These are phyloP conservation scores for Sphecodes monilicornis DNA, from an alignment of 2,888 invertebrate species.

Conservation along the genomic window DNA sequence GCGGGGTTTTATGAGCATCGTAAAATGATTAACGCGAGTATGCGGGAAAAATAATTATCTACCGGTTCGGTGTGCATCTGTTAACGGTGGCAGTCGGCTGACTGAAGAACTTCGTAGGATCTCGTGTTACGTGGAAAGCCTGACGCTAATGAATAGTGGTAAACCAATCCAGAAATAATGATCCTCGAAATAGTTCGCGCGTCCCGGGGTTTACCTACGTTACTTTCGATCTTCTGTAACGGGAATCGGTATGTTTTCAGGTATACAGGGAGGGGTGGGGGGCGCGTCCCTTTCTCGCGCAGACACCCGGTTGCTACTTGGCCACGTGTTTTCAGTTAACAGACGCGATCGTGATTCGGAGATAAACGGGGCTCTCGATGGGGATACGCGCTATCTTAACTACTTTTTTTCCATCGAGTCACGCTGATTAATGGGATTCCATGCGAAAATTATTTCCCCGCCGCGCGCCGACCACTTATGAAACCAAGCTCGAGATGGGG, in stretches of 20 bases:
- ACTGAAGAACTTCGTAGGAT: constrained; percentile 49
- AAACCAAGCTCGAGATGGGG: constrained; percentile 24
- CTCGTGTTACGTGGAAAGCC: constrained; percentile 71
- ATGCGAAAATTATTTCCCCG: constrained; percentile 51
- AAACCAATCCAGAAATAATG: constrained; percentile 74
- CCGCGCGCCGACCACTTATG: constrained; percentile 21
- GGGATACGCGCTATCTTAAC: constrained; percentile 42
- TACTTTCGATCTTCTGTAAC: constrained; percentile 61
- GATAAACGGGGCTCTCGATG: constrained; percentile 47
- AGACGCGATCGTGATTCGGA: constrained; percentile 53
- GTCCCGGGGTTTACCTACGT: constrained; percentile 45
- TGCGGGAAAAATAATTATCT: constrained; percentile 72
- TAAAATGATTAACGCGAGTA: constrained; percentile 67
- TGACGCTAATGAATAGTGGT: constrained; percentile 74
- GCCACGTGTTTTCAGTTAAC: constrained; percentile 58
- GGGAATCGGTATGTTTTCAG: constrained; percentile 58
- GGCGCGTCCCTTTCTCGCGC: constrained; percentile 4
- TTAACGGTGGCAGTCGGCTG: constrained; percentile 63
- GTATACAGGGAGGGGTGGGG: neutral
- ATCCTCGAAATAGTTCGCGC: constrained; percentile 68
- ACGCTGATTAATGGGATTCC: constrained; percentile 61
- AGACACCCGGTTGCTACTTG: neutral
- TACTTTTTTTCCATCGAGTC: constrained; percentile 56
- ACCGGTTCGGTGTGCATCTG: constrained; percentile 54
- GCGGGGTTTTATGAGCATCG: constrained; percentile 50